These are phyloP conservation scores for Amblyopsis hoosieri DNA, from an alignment of 2,797 vertebrate genomes.

Conservation along the genomic window DNA sequence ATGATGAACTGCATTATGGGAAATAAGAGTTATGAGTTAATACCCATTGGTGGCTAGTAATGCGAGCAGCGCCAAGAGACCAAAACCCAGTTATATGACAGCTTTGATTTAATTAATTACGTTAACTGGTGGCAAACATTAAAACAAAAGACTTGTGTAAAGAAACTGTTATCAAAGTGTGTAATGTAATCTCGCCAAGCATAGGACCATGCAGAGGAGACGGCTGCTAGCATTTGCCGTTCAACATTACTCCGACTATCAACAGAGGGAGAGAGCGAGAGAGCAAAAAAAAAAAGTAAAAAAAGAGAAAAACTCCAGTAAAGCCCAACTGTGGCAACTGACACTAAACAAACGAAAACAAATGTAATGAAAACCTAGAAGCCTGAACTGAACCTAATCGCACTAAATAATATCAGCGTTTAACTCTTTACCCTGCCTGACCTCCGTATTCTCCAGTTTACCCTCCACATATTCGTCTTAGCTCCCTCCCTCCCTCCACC, in stretches of 20 bases:
- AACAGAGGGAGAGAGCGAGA: background rate
- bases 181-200: conserved; percentile 39
- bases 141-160: conserved; percentile 14
- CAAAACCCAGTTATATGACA: conserved; percentile 14
- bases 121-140: conserved; percentile 15
- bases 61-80: background rate
- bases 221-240: conserved; percentile 42
- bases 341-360: conserved; percentile 25
- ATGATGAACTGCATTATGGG: background rate
- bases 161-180: conserved; percentile 17
- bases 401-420: conserved; percentile 62
- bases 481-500: conserved; percentile 17
- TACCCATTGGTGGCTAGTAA: background rate
- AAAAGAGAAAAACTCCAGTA: conserved; percentile 35
- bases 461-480: background rate
- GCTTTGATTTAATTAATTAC: background rate
- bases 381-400: conserved; percentile 62
- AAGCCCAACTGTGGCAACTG: conserved; percentile 52
- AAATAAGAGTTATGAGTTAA: background rate
- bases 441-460: conserved; percentile 33
- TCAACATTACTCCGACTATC: conserved; percentile 35
- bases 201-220: conserved; percentile 37
- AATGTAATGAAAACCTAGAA: conserved; percentile 64
- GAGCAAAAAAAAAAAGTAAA: background rate
- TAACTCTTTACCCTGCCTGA: conserved; percentile 33